Percentiles rank a stretch among this genome's conserved stretches.
phyloP scores from a whole-genome alignment of 2,888 invertebrate genomes.

The Andrena chrysosceles region DNA sequence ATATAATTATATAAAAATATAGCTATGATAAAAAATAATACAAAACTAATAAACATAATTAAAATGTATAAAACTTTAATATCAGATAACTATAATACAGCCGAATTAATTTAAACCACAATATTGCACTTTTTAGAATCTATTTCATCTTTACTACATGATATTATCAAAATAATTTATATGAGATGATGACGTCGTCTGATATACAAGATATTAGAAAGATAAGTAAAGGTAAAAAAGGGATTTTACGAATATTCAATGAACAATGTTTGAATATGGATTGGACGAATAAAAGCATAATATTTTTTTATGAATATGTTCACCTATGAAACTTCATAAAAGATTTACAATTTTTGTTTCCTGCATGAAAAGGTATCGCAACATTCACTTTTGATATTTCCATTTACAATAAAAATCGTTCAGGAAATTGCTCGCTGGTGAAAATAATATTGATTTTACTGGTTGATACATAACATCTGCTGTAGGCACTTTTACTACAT shows the following conservation, averaged over 20 bases:
- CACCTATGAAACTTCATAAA: neutral
- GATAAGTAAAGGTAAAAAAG: neutral
- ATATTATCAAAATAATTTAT: too few relatives aligned
- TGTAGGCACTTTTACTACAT: neutral
- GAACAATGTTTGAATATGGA: neutral
- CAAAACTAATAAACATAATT: neutral
- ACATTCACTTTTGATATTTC: neutral
- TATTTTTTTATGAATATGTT: neutral
- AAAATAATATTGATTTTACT: neutral
- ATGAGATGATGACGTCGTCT: too few relatives aligned
- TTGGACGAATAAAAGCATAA: neutral
- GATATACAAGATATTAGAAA: neutral
- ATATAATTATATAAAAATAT: too few relatives aligned
- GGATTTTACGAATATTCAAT: neutral
- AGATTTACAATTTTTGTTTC: neutral
- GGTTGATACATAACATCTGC: neutral
- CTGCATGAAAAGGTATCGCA: neutral
- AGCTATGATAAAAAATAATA: neutral
- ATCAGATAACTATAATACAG: neutral
- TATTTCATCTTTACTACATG: neutral
- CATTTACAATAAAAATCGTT: neutral
- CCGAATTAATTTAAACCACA: neutral
- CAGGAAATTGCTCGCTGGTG: neutral
- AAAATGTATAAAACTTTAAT: neutral
- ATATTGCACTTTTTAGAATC: neutral